Evolutionary conservation across 2,113 vertebrate genomes (phyloP), one percentile per base, ranked within the genome.

Genomic region (Nothocercus nigrocapillus): DNA sequence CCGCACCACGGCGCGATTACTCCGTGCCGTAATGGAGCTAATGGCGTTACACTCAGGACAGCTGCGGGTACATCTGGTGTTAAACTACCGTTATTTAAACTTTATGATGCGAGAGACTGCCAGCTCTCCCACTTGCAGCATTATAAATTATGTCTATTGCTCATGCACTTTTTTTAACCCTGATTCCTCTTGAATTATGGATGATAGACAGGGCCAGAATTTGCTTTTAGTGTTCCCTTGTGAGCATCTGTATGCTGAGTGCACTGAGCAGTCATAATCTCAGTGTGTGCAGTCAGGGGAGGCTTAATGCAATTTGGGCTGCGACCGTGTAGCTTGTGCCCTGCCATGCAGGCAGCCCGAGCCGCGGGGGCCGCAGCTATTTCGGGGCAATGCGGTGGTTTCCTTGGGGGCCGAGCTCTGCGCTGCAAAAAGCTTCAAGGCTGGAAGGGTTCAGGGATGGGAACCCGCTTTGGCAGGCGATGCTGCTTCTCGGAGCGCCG

Each of bases 101-200:
- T 99, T 99, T 97, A 98, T 98, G 98, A 98, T 88, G 97, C 45
- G 27, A 80, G 97, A 98, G 98, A 96, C 97, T 90, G 97, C 96
- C 94, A 97, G 58, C 89, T 94, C 95, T 88, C 97, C 96, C 96
- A 59, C 97, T 96, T 58, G 89, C 92, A 84, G 97, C 97, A 91
- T 58, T 95, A 97, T 98, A 98, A 99, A 98, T 98, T 96, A 98
- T 97, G 97, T 97, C 88, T 45, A 96, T 97, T 92, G 97, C 95
- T 96, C 88, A 4, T 98, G 98, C 98, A 99, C 99, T 99, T 97
- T 96, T 97, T 98, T 97, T 98, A 98, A 99, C 99, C 98, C 98
- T 97, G 98, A 96, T 98, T 99, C 98, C 97, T 97, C 77, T 96
- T 99, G 98, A 98, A 99, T 99, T 98, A 99, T 99, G 98, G 93